A percentile compares a stretch with the other conserved stretches of the same genome.
phyloP scores from a whole-genome alignment of 2,797 vertebrate genomes.

The Rhodeus uyekii region DNA sequence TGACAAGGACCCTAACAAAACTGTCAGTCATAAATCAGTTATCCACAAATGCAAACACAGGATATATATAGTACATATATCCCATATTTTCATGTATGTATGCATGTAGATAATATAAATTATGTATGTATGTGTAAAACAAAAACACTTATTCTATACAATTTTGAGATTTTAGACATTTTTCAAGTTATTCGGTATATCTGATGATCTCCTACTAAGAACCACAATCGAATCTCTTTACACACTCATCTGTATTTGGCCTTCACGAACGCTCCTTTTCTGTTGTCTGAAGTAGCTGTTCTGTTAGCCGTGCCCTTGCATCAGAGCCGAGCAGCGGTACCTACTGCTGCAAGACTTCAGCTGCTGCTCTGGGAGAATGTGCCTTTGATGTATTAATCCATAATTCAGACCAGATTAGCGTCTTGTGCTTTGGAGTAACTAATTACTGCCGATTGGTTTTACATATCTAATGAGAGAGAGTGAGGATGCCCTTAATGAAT shows the following conservation, averaged over 20 bases:
- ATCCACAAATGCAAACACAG: too few species aligned
- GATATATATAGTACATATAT: too few species aligned
- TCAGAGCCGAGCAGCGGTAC: constrained; percentile 18
- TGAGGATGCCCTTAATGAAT: constrained; percentile 33
- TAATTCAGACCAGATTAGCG: constrained; percentile 56
- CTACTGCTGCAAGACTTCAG: constrained; percentile 37
- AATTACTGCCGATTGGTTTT: constrained; percentile 55
- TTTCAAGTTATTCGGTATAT: too few species aligned
- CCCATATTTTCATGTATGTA: too few species aligned
- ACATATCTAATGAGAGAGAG: constrained; percentile 52
- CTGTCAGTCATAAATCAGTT: too few species aligned
- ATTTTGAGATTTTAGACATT: too few species aligned
- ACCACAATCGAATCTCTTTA: constrained; percentile 4
- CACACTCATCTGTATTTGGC: constrained; percentile 15
- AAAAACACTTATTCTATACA: too few species aligned
- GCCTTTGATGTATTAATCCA: constrained; percentile 56
- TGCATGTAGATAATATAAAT: too few species aligned
- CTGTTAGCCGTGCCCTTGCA: constrained; percentile 17
- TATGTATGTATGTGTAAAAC: too few species aligned
- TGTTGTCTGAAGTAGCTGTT: constrained; percentile 13
- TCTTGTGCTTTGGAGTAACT: constrained; percentile 51
- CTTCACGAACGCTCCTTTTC: constrained; percentile 4
- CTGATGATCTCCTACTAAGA: background rate
- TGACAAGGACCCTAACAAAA: too few species aligned
- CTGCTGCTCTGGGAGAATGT: constrained; percentile 36